Evolutionary conservation across 2,797 vertebrate species (phyloP).

Genomic region (Trichosurus vulpecula): DNA sequence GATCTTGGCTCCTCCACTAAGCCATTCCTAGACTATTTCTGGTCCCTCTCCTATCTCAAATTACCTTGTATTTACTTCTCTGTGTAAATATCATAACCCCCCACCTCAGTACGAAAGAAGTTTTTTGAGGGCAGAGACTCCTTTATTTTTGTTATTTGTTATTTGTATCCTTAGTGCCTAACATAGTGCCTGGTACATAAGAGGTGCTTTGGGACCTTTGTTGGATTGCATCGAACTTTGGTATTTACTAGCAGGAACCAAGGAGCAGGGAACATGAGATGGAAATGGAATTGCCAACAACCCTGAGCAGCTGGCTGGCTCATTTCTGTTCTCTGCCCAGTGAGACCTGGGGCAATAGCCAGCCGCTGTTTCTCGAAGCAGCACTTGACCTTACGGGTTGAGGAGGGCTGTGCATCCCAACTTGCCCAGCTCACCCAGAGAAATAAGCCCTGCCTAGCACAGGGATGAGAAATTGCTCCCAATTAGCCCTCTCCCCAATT

Average conservation of each 20-base stretch:
- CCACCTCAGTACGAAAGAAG: constrained; percentile 9
- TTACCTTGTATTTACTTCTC: constrained; percentile 31
- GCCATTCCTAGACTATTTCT: too few relatives aligned
- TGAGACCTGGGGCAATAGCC: constrained; percentile 6
- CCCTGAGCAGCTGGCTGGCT: constrained; percentile 50
- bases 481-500: constrained; percentile 57
- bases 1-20: constrained; percentile 59
- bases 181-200: constrained; percentile 8
- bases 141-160: constrained; percentile 6
- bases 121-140: neutral
- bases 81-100: neutral
- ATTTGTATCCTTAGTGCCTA: neutral
- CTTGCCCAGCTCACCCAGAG: constrained; percentile 51
- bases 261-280: constrained; percentile 54
- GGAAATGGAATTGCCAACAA: constrained; percentile 47
- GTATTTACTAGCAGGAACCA: constrained; percentile 61
- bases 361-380: constrained; percentile 32
- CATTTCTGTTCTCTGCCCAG: constrained; percentile 48
- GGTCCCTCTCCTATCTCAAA: constrained; percentile 18
- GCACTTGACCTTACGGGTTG: constrained; percentile 60
- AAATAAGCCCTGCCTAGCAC: constrained; percentile 58
- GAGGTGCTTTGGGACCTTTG: neutral
- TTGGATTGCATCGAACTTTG: neutral
- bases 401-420: constrained; percentile 30
- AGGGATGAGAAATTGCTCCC: neutral